Evolutionary conservation across 2,113 vertebrate species (phyloP).

Genomic region (Cercocebus atys): DNA sequence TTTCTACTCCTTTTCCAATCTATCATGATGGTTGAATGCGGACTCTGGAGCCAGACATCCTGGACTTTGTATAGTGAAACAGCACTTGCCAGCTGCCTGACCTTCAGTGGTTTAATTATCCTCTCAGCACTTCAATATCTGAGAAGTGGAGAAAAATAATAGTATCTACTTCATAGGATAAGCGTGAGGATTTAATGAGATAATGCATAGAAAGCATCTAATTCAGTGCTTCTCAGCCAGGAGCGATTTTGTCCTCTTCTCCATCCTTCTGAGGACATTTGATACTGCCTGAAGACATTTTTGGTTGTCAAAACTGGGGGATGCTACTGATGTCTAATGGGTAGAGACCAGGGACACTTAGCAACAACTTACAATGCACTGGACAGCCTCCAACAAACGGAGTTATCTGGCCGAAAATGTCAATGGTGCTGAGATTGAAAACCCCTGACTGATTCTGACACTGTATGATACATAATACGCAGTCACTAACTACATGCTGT

Average conservation of each 20-base stretch:
- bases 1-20: not conserved
- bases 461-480: not conserved
- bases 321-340: not conserved
- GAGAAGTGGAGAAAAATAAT: not conserved
- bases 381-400: not conserved
- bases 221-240: not conserved
- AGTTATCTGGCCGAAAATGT: not conserved
- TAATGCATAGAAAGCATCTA: not conserved
- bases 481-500: not conserved
- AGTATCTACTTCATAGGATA: not conserved
- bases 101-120: not conserved
- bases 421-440: not conserved
- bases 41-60: not conserved
- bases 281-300: not conserved
- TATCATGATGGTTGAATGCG: not conserved
- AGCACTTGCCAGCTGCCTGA: not conserved
- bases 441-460: not conserved
- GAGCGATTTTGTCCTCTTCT: not conserved
- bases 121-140: not conserved
- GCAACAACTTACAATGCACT: not conserved
- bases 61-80: not conserved
- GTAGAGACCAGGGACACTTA: not conserved
- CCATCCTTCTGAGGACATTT: not conserved
- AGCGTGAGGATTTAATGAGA: not conserved
- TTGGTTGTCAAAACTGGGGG: not conserved